phyloP scores from a whole-genome alignment of 2,888 invertebrate species.

The Pristionchus entomophagus region DNA sequence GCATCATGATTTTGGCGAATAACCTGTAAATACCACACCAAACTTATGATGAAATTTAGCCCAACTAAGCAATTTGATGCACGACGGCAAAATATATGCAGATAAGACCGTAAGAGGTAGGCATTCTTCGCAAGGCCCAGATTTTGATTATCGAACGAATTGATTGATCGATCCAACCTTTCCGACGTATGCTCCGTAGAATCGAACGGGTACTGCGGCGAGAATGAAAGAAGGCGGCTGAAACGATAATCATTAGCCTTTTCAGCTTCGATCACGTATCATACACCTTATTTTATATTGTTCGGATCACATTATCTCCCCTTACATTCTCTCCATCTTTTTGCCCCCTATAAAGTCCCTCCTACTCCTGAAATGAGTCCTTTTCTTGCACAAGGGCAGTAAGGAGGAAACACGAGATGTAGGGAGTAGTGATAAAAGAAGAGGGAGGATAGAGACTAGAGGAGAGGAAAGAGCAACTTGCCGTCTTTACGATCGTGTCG shows the following conservation, averaged over 20 bases:
- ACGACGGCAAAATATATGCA: no score
- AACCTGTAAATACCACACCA: no score
- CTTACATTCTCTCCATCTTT: neutral
- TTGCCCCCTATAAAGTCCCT: neutral
- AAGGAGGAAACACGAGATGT: neutral
- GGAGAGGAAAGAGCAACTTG: conserved; percentile 20
- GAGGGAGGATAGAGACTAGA: conserved; percentile 15
- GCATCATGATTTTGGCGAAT: neutral
- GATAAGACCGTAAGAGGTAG: no score
- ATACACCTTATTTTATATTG: neutral
- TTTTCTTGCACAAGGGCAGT: neutral
- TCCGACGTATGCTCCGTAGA: neutral
- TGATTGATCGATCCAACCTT: neutral
- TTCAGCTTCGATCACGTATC: neutral
- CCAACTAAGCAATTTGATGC: no score
- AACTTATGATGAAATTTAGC: no score
- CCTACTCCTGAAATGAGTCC: neutral
- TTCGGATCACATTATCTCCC: no score
- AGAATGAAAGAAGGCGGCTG: neutral
- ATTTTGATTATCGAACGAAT: neutral
- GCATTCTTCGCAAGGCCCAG: no score
- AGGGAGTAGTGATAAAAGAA: conserved; percentile 19
- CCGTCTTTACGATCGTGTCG: no score
- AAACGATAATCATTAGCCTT: neutral
- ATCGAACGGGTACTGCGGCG: neutral